phyloP scores from a whole-genome alignment of 2,797 vertebrate species.

The Pseudochirops cupreus region DNA sequence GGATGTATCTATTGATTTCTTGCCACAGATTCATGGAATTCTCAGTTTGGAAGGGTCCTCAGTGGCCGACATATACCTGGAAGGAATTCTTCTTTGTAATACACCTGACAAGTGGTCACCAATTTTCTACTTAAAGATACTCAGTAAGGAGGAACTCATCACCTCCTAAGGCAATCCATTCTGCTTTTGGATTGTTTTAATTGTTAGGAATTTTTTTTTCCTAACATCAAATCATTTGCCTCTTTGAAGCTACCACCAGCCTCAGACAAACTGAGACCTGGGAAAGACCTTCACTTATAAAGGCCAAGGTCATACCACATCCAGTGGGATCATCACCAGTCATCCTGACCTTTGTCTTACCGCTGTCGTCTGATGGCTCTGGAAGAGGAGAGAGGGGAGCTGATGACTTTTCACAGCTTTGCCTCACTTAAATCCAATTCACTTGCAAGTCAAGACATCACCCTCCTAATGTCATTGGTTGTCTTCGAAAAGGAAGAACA shows the following conservation, averaged over 20 bases:
- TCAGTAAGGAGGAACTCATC: neutral
- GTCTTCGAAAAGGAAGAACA: neutral
- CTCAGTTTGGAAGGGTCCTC: neutral
- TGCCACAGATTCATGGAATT: constrained; percentile 15
- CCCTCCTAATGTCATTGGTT: neutral
- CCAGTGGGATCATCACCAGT: neutral
- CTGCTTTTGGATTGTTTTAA: neutral
- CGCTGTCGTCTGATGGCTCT: neutral
- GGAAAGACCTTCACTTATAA: too few species aligned
- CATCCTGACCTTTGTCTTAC: neutral
- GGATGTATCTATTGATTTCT: neutral
- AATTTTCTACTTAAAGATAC: neutral
- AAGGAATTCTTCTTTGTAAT: neutral
- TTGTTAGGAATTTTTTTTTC: neutral
- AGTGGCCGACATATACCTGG: neutral
- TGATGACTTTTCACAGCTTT: neutral
- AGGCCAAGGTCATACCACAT: neutral
- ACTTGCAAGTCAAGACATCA: neutral
- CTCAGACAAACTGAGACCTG: neutral
- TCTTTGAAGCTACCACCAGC: neutral
- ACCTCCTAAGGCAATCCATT: neutral
- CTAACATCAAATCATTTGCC: neutral
- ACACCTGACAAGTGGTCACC: neutral
- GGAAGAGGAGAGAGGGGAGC: neutral
- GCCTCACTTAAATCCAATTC: neutral